Evolutionary conservation across 2,113 vertebrate species (phyloP), one percentile per base, ranked within the genome.

Genomic region (Nematolebias whitei): DNA sequence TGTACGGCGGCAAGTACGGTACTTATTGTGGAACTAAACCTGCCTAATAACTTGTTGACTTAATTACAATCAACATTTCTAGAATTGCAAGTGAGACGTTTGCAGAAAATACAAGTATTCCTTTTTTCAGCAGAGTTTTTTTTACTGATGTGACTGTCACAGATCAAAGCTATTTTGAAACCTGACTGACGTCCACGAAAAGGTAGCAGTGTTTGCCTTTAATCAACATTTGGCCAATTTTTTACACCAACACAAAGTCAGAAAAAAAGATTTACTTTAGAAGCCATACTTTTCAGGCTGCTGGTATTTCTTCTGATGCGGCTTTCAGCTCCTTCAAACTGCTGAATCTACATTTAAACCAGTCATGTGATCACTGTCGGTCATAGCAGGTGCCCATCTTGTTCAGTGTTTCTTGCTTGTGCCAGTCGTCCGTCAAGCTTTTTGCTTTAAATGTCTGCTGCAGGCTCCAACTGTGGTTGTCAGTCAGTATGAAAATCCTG

Each of bases 341-440:
- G 62, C 78, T 71, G 62, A 60, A 63, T 73, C 20, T 22, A 43
- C 68, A 57, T 80, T 63, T 69, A 32, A 68, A 68, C 50, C 68
- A 69, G 72, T 20, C 61, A 62, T 57, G 57, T 69, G 52, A 78
- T 56, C 16, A 24, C 79, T 57, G 67, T 82, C 63, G 55, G 51
- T 73, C 67, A 68, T 29, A 43, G 62, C 78, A 75, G 60, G 61
- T 65, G 52, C 52, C 62, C 83, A 83, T 88, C 81, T 77, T 76
- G 84, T 85, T 87, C 70, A 81, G 78, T 86, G 82, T 91, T 77
- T 87, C 79, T 76, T 87, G 85, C 86, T 83, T 88, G 56, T 86
- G 89, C 90, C 79, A 83, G 56, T 86, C 85, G 69, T 85, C 51
- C 91, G 92, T 91, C 74, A 85, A 84, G 87, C 87, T 74, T 84